Percentiles rank a stretch among this genome's conserved stretches.
Conservation (phyloP, 2,797 vertebrate species). For the Lophotriccus pileatus region DNA sequence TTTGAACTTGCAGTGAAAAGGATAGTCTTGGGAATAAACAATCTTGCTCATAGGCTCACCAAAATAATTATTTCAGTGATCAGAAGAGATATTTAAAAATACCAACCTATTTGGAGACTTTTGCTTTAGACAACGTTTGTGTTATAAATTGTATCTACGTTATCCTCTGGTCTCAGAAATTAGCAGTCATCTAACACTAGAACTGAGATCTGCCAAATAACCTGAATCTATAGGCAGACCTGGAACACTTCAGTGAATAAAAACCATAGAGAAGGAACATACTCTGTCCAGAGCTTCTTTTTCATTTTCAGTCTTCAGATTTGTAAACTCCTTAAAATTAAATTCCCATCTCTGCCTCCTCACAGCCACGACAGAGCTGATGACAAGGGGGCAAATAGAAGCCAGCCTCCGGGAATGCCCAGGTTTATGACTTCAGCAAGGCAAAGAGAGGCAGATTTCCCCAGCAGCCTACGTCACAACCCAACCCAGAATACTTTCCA, state of each 20-base stretch:
- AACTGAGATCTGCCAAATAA: not conserved
- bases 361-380: not conserved
- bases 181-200: not conserved
- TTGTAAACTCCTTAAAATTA: constrained; percentile 2
- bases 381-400: constrained; percentile 35
- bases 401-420: constrained; percentile 38
- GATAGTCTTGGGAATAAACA: not conserved
- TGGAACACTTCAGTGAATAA: not conserved
- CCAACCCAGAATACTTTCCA: constrained; percentile 63
- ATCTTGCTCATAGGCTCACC: not conserved
- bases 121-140: not conserved
- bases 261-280: not conserved
- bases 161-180: not conserved
- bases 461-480: constrained; percentile 39
- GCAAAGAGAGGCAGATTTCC: constrained; percentile 49
- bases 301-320: not conserved
- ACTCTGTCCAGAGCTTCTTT: not conserved
- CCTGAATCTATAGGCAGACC: not conserved
- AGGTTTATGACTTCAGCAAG: constrained; percentile 30
- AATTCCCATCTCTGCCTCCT: constrained; percentile 6
- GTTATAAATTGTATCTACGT: not conserved
- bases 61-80: not conserved
- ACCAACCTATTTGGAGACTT: not conserved
- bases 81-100: not conserved
- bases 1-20: not conserved